Conservation (phyloP, 2,888 invertebrate species). For the Hyles lineata region DNA sequence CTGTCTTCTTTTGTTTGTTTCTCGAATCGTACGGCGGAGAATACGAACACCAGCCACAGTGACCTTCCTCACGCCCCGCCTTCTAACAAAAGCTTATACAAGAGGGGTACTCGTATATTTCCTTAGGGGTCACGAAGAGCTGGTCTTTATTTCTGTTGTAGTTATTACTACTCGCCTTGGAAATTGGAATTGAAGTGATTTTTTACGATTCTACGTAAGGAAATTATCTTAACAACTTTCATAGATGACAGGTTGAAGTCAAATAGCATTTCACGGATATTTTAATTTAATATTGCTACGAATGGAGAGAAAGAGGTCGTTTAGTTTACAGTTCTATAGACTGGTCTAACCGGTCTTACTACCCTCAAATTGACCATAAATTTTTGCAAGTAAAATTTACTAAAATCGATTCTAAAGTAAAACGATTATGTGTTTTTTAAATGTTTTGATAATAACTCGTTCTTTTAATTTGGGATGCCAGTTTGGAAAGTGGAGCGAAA, state of each 20-base stretch:
- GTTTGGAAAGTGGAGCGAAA: constrained; percentile 23
- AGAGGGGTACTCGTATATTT: constrained; percentile 39
- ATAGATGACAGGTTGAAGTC: constrained; percentile 23
- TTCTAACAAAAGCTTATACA: constrained; percentile 31
- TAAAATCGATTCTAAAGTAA: constrained; percentile 18
- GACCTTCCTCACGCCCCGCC: constrained; percentile 47
- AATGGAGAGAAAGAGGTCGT: constrained; percentile 14
- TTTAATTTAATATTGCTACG: constrained; percentile 20
- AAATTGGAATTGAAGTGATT: constrained; percentile 54
- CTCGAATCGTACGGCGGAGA: constrained; percentile 62
- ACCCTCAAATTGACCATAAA: constrained; percentile 15
- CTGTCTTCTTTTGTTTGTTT: constrained; percentile 82
- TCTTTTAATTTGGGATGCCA: background rate
- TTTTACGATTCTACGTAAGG: constrained; percentile 38
- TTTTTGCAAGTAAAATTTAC: constrained; percentile 14
- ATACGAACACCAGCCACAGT: constrained; percentile 50
- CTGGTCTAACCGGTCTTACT: constrained; percentile 2
- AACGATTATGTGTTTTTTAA: constrained; percentile 8
- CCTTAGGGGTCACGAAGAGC: constrained; percentile 45
- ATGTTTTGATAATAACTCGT: constrained; percentile 22
- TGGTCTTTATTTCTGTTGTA: constrained; percentile 63
- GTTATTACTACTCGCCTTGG: constrained; percentile 57
- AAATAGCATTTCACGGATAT: constrained; percentile 21
- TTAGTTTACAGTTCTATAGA: constrained; percentile 1
- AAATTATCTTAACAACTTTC: constrained; percentile 32